Evolutionary conservation across 2,888 invertebrate genomes (phyloP).

Genomic region (Ceriagrion tenellum): DNA sequence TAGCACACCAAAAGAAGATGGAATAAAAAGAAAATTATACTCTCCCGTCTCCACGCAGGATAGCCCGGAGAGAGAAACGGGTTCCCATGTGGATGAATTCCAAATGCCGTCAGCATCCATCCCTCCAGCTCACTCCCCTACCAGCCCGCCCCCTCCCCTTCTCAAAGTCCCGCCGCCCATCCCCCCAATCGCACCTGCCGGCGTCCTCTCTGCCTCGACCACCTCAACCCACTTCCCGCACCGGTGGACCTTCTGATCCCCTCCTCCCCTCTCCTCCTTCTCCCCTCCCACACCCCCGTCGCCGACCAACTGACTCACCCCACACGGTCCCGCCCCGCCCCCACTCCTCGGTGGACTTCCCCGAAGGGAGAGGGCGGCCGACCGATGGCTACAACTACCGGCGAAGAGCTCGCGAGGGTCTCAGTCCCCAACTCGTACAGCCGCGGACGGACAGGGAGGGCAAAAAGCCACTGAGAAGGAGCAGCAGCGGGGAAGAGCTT

Average conservation of each 20-base stretch:
- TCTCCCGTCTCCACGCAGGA: neutral
- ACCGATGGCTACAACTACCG: constrained; percentile 36
- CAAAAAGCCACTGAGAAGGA: neutral
- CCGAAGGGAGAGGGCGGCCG: neutral
- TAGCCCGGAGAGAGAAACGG: neutral
- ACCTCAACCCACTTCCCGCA: neutral
- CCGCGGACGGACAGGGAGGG: constrained; percentile 13
- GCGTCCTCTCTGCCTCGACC: neutral
- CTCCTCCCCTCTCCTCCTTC: neutral
- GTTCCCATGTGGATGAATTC: neutral
- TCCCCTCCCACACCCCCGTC: neutral
- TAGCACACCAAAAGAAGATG: too few species aligned
- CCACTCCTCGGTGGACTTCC: neutral
- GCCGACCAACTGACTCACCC: neutral
- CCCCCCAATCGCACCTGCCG: neutral
- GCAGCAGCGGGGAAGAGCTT: neutral
- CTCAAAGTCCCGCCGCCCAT: neutral
- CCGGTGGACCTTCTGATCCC: neutral
- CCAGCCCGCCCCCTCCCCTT: neutral
- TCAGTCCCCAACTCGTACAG: neutral
- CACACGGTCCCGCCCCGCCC: neutral
- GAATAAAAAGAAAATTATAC: neutral
- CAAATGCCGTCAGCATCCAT: neutral
- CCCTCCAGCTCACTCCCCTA: neutral
- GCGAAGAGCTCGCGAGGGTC: neutral